These are phyloP conservation scores for Sesia apiformis DNA, from an alignment of 2,888 invertebrate genomes.

Conservation along the genomic window DNA sequence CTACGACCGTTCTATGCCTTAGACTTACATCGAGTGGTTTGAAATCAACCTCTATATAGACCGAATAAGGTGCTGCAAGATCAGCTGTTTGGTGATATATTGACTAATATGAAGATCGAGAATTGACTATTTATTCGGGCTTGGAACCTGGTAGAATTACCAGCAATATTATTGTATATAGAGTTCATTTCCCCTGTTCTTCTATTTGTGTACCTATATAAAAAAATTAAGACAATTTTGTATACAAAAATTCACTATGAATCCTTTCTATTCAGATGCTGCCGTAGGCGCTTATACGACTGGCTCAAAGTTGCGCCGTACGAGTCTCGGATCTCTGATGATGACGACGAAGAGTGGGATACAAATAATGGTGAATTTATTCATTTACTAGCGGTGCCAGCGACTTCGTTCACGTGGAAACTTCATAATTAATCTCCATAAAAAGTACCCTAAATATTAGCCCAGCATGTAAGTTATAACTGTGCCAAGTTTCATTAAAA, in stretches of 20 bases:
- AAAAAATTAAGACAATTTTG: not conserved
- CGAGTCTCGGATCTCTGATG: constrained; percentile 76
- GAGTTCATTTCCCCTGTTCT: not conserved
- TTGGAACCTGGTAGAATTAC: not conserved
- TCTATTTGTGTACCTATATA: not conserved
- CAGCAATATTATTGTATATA: too few species aligned
- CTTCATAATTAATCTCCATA: too few species aligned
- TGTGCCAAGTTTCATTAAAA: too few species aligned
- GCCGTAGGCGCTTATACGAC: constrained; percentile 89
- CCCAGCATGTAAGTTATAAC: too few species aligned
- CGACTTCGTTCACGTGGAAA: too few species aligned
- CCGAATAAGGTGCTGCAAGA: too few species aligned
- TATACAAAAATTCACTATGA: not conserved
- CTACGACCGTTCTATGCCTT: too few species aligned
- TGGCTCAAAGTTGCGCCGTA: constrained; percentile 94
- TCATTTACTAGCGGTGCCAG: not conserved
- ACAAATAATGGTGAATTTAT: constrained; percentile 72
- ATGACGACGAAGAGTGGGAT: constrained; percentile 95
- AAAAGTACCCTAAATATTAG: too few species aligned
- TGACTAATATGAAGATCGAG: not conserved
- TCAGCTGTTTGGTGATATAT: too few species aligned
- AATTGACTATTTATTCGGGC: not conserved
- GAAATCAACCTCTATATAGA: too few species aligned
- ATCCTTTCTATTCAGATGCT: constrained; percentile 61
- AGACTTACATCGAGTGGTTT: too few species aligned